Percentiles rank a stretch among this genome's conserved stretches.
These are phyloP conservation scores for Balanococcus diminutus DNA, from an alignment of 2,888 invertebrate species.

Conservation along the genomic window DNA sequence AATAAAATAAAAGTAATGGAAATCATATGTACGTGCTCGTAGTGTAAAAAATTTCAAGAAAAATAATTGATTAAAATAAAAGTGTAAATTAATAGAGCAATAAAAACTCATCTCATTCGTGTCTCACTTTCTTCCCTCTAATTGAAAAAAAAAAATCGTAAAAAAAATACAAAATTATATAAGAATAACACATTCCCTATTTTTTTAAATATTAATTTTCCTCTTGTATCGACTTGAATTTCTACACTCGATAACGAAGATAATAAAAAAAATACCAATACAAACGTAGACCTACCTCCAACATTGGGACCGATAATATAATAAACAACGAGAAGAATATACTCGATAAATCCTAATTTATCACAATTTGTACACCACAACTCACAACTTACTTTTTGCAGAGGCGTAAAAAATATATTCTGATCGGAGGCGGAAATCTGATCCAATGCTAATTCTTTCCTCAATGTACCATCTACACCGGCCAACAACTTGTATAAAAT, in stretches of 20 bases:
- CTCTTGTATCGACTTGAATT: not conserved
- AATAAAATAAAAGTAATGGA: not conserved
- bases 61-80: not conserved
- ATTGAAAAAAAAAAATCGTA: not conserved
- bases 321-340: not conserved
- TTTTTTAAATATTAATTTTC: not conserved
- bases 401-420: constrained; percentile 79
- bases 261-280: not conserved
- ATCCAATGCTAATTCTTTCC: constrained; percentile 83
- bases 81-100: constrained; percentile 14
- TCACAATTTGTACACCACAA: not conserved
- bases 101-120: not conserved
- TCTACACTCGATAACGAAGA: not conserved
- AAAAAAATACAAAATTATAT: constrained; percentile 9
- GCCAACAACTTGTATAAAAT: constrained; percentile 75
- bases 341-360: not conserved
- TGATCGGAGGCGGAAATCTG: constrained; percentile 70
- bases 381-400: constrained; percentile 67
- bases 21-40: not conserved
- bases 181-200: not conserved
- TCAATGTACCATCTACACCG: constrained; percentile 79
- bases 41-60: not conserved
- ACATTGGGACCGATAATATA: not conserved
- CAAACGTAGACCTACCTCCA: not conserved
- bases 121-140: not conserved